Percentiles rank a stretch among this genome's conserved stretches.
phyloP scores from a whole-genome alignment of 2,888 invertebrate species.

The Cinara cedri region DNA sequence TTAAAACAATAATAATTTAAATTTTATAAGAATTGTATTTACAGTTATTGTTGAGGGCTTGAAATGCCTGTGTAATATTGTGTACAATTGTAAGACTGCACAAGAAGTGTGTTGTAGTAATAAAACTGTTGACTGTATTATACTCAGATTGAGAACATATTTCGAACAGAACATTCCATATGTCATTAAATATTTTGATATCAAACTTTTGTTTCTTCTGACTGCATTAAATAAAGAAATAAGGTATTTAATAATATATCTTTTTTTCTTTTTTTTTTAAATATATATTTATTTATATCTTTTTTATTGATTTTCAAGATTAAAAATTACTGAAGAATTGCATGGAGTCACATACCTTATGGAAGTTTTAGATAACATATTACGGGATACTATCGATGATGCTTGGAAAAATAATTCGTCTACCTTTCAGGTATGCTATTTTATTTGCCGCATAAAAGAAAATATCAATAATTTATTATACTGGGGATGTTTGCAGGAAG shows the following conservation, averaged over 20 bases:
- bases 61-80: constrained; percentile 87
- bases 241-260: constrained; percentile 61
- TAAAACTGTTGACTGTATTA: constrained; percentile 74
- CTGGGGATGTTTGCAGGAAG: constrained; percentile 56
- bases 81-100: constrained; percentile 75
- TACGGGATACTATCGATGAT: constrained; percentile 37
- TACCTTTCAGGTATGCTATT: neutral
- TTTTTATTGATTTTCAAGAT: constrained; percentile 62
- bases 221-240: constrained; percentile 81
- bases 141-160: constrained; percentile 74
- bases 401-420: constrained; percentile 16
- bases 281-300: neutral
- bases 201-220: constrained; percentile 85
- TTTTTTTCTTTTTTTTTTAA: neutral
- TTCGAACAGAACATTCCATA: constrained; percentile 71
- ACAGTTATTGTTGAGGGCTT: constrained; percentile 75
- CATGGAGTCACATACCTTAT: constrained; percentile 74
- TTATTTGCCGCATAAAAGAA: neutral
- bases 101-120: constrained; percentile 69
- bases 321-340: constrained; percentile 71
- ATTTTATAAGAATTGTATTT: constrained; percentile 27
- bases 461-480: neutral
- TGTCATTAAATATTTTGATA: constrained; percentile 83
- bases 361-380: constrained; percentile 71
- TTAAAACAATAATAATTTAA: too few species aligned